Evolutionary conservation across 2,888 invertebrate species (phyloP).

Genomic region (Caradrina clavipalpis): DNA sequence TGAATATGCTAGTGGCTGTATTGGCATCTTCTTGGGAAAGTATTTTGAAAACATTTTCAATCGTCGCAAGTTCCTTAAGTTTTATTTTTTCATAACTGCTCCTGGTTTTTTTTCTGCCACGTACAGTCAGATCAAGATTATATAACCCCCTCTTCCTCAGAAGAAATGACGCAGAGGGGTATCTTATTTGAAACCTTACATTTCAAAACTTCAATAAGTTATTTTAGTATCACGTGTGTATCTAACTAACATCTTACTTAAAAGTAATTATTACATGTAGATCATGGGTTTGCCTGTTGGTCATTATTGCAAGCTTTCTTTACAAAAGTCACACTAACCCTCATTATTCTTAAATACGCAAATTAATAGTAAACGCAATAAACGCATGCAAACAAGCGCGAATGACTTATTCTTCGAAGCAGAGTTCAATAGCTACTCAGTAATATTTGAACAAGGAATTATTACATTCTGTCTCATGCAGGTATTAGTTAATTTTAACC

Average conservation of each 20-base stretch:
- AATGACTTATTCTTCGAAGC: conserved; percentile 12
- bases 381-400: background rate
- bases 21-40: conserved; percentile 8
- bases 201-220: background rate
- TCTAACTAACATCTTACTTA: too few species aligned
- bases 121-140: too few species aligned
- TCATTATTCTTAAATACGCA: background rate
- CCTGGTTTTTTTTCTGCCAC: too few species aligned
- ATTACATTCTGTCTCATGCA: conserved; percentile 26
- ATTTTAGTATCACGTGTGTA: background rate
- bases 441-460: conserved; percentile 30
- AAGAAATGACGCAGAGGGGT: too few species aligned
- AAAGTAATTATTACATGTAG: background rate
- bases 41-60: conserved; percentile 14
- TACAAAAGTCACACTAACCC: background rate
- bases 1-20: conserved; percentile 25
- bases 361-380: conserved; percentile 7
- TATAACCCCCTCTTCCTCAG: too few species aligned
- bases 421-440: conserved; percentile 20
- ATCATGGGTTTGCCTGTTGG: background rate
- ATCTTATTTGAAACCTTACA: too few species aligned
- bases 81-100: background rate
- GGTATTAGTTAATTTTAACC: conserved; percentile 19
- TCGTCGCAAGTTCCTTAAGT: background rate
- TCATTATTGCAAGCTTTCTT: background rate